Percentiles rank a stretch among this genome's conserved stretches.
These are phyloP conservation scores for Anguilla rostrata DNA, from an alignment of 2,113 vertebrate genomes.

Conservation along the genomic window DNA sequence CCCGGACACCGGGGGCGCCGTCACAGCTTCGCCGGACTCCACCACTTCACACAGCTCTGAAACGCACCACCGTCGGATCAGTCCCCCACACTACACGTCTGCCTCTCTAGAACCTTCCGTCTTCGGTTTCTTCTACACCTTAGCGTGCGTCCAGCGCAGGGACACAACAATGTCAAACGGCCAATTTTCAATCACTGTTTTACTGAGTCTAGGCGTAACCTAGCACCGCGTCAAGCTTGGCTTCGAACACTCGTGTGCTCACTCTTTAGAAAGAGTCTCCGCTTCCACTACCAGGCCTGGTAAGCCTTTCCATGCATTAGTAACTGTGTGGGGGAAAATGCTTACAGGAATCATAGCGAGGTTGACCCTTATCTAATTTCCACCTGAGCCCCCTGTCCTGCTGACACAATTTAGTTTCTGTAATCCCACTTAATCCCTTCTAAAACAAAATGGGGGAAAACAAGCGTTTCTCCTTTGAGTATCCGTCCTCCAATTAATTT, in stretches of 20 bases:
- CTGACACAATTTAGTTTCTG: neutral
- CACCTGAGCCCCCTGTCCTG: neutral
- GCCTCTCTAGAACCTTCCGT: neutral
- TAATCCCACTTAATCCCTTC: neutral
- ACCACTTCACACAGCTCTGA: conserved; percentile 66
- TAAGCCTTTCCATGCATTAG: neutral
- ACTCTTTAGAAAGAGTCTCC: no score
- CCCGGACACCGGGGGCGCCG: conserved; percentile 43
- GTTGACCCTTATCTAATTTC: neutral
- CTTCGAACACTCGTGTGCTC: no score
- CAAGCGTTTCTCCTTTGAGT: neutral
- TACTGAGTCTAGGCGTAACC: no score
- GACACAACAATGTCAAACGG: no score
- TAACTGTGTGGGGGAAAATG: neutral
- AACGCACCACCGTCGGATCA: neutral
- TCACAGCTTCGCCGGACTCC: conserved; percentile 46
- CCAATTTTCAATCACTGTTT: no score
- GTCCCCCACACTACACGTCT: neutral
- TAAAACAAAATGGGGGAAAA: neutral
- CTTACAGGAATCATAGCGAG: neutral
- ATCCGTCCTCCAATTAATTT: no score
- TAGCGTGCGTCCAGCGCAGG: no score
- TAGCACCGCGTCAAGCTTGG: no score
- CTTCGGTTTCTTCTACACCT: neutral
- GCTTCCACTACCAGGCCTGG: no score